Base-by-base conservation (phyloP, 1,140 invertebrate species). In the Pectinophora gossypiella region DNA sequence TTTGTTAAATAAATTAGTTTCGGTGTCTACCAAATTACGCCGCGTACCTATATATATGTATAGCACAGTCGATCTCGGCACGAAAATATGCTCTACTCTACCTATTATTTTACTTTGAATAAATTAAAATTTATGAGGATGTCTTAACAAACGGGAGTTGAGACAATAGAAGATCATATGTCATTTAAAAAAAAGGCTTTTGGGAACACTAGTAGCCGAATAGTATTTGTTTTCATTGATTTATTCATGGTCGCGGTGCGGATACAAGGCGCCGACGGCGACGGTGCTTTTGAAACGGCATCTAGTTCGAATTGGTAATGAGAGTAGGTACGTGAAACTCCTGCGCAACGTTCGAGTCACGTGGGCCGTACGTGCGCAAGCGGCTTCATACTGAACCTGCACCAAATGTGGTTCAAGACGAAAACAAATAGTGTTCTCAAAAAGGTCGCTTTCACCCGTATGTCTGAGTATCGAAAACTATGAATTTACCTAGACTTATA, bases 1-100 rank as follows among this genome's bases (percentile, higher is more conserved):
- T 85, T 89, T 89, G 87, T 89, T 87, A 88, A 88, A 88, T 88
- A 89, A 88, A 89, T 89, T 89, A 88, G 87, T 84, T 88, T 88
- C 86, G 87, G 87, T 89, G 83, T 88, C 87, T 88, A 89, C 87
- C 85, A 89, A 86, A 88, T 89, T 89, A 89, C 87, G 87, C 87
- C 73, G 76, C 72, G 44, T 61, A 82, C 68, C 72, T 83, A 79
- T 84, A 69, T 81, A 75, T 74, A 82, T 73, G 72, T 82, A 80
- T 55, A 76, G 54, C 68, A 58, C 63, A 76, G 49, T 69, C 64
- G 73, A 78, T 77, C 73, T 79, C 71, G 64, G 59, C 67, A 71
- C 48, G 72, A 76, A 81, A 84, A 86, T 81, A 81, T 84, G 78
- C 83, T 84, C 80, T 84, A 77, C 83, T 84, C 80, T 76, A 78